Conservation (phyloP, 2,888 invertebrate genomes). For the Hypsopygia costalis region DNA sequence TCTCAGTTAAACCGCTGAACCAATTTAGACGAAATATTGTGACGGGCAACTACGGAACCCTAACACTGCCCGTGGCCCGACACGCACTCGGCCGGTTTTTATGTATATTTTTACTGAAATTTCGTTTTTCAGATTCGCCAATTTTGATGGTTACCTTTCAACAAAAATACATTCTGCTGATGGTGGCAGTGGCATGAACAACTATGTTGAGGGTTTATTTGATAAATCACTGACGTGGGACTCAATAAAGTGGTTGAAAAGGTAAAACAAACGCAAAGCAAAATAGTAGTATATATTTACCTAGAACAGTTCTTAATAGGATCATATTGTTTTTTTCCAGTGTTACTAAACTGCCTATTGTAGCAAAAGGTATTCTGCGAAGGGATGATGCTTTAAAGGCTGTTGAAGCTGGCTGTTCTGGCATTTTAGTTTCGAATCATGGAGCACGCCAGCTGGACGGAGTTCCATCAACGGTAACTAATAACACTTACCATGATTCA, state of each 20-base stretch:
- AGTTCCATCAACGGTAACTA: conserved; percentile 89
- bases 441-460: conserved; percentile 94
- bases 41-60: too few relatives aligned
- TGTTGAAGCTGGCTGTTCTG: conserved; percentile 86
- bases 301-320: too few relatives aligned
- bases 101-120: too few relatives aligned
- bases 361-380: conserved; percentile 93
- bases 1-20: too few relatives aligned
- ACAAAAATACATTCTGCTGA: conserved; percentile 68
- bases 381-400: conserved; percentile 92
- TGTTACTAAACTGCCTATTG: conserved; percentile 88
- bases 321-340: too few relatives aligned
- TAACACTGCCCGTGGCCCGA: too few relatives aligned
- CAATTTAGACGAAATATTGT: too few relatives aligned
- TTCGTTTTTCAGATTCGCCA: conserved; percentile 83
- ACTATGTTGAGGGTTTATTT: conserved; percentile 88
- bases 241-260: conserved; percentile 92
- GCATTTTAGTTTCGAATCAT: conserved; percentile 95
- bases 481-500: too few relatives aligned
- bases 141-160: conserved; percentile 83
- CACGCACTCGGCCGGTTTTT: too few relatives aligned
- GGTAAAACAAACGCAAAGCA: conserved; percentile 46
- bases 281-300: too few relatives aligned
- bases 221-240: conserved; percentile 92
- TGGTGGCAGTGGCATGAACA: conserved; percentile 87